A percentile compares a stretch with the other conserved stretches of the same genome.
Conservation (phyloP, 2,113 vertebrate species). For the Xerus inauris region DNA sequence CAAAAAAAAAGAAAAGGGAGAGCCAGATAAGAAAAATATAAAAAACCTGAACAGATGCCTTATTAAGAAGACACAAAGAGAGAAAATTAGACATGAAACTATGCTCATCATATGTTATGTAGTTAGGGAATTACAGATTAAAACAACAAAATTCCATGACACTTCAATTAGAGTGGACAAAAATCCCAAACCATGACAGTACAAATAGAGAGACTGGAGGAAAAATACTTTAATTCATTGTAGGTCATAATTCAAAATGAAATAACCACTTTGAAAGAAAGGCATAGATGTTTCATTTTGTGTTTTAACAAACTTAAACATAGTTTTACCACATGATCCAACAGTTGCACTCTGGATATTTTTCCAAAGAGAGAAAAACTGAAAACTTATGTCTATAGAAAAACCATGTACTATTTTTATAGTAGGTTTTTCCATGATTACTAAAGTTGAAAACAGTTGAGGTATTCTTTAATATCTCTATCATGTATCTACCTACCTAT, state of each 20-base stretch:
- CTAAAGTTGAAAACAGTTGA: background rate
- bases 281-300: background rate
- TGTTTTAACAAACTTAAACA: background rate
- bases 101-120: background rate
- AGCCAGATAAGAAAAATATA: background rate
- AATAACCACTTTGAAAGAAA: background rate
- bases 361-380: background rate
- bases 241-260: background rate
- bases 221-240: background rate
- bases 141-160: background rate
- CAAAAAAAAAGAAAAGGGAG: background rate
- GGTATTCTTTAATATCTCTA: background rate
- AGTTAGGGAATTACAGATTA: background rate
- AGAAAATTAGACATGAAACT: background rate
- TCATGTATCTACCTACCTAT: too few relatives aligned
- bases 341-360: background rate
- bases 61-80: background rate
- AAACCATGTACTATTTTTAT: background rate
- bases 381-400: background rate
- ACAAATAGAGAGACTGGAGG: background rate
- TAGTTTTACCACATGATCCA: background rate
- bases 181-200: background rate
- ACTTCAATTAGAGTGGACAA: background rate
- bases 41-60: background rate
- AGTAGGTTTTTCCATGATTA: background rate